Evolutionary conservation across 2,888 invertebrate species (phyloP).

Genomic region (Drosophila anomalipes): DNA sequence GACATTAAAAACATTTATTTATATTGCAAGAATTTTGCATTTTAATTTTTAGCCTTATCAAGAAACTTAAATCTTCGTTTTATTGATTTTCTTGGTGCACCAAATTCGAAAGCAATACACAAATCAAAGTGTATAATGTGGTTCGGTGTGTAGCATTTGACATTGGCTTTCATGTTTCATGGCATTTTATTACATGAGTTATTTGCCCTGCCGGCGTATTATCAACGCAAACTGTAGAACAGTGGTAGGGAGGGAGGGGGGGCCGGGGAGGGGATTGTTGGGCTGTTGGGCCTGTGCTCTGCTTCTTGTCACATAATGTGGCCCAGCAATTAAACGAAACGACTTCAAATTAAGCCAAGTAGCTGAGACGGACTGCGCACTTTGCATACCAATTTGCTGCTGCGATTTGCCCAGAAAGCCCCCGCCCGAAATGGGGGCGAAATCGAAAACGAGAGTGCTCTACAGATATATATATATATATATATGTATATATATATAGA

Average conservation of each 20-base stretch:
- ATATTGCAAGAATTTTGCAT: background rate
- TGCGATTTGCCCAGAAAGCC: conserved; percentile 48
- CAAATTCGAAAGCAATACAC: background rate
- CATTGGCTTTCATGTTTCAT: conserved; percentile 43
- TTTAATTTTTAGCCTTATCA: background rate
- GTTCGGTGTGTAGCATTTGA: conserved; percentile 11
- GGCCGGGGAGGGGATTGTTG: background rate
- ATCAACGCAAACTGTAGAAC: conserved; percentile 38
- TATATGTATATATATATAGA: background rate
- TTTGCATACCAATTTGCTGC: conserved; percentile 77
- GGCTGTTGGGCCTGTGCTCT: conserved; percentile 59
- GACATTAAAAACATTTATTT: background rate
- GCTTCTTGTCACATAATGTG: conserved; percentile 78
- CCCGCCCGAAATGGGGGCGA: conserved; percentile 54
- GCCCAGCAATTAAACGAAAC: conserved; percentile 80
- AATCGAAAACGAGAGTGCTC: conserved; percentile 62
- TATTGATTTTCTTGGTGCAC: background rate
- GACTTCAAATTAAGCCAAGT: conserved; percentile 79
- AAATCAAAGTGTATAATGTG: conserved; percentile 19
- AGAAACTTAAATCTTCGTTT: background rate
- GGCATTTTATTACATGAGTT: conserved; percentile 66
- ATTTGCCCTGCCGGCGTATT: conserved; percentile 56
- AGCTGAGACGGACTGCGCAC: conserved; percentile 65
- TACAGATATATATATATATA: background rate
- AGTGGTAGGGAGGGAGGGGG: background rate